Conservation (phyloP, 30 jellyfish, hydroid and myxozoan species). For the Turritopsis rubra region DNA sequence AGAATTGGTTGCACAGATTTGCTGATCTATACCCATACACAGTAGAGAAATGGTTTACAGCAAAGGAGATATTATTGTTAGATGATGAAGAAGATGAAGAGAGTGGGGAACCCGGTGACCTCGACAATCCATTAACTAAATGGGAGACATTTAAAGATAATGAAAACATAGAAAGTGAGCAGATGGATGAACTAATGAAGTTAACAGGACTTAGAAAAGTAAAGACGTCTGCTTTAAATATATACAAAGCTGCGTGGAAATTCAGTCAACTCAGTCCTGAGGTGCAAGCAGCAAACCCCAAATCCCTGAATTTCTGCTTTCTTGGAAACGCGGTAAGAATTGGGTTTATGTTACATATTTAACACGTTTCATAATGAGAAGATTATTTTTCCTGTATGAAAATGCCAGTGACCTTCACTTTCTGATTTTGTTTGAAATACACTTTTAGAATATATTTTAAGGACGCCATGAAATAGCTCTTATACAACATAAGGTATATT, state of each 20-base stretch:
- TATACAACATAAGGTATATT: too few relatives aligned
- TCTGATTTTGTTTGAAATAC: too few relatives aligned
- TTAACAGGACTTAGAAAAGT: constrained; percentile 27
- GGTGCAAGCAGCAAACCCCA: constrained; percentile 16
- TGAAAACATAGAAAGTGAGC: constrained; percentile 4
- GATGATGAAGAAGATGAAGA: background rate
- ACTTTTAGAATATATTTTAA: too few relatives aligned
- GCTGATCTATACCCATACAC: background rate
- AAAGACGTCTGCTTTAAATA: constrained; percentile 12
- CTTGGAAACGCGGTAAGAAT: constrained; percentile 30
- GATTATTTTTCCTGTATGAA: too few relatives aligned
- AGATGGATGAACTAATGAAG: constrained; percentile 21
- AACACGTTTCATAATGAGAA: too few relatives aligned
- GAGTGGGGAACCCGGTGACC: background rate
- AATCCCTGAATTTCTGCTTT: constrained; percentile 12
- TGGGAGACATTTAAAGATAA: constrained; percentile 20
- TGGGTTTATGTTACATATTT: too few relatives aligned
- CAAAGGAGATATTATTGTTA: background rate
- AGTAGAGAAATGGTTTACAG: constrained; percentile 4
- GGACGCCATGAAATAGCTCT: too few relatives aligned
- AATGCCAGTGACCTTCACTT: too few relatives aligned
- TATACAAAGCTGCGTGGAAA: constrained; percentile 15
- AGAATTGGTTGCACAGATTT: background rate
- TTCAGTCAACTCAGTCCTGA: constrained; percentile 21
- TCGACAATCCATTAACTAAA: constrained; percentile 5